Base-by-base conservation (phyloP, 2,888 invertebrate genomes). In the Horisme vitalbata region DNA sequence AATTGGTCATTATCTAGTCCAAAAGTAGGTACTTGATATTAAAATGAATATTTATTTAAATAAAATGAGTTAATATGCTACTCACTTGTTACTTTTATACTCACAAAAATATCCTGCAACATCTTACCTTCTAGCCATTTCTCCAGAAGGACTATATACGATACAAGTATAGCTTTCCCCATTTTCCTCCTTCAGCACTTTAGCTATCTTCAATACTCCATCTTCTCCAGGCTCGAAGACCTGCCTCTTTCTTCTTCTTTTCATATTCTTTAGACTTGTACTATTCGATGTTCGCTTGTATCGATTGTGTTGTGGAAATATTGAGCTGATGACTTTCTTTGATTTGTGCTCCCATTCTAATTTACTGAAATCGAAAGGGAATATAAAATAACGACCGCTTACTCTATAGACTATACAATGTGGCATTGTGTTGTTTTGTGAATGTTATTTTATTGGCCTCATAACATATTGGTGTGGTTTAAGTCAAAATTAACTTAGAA, bases 161-260 rank as follows among this genome's bases (percentile, higher is more conserved):
- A 93, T 92, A 81, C 96, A 96, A n/a, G 94, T 95, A 75, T 95
- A 96, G 39, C 91, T 91, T 37, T 95, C 96, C 23, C 94, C 94
- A 75, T 95, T 95, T 39, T 93, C 91, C 32, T 84, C 84, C 31
- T 93, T 92, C 53, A 91, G 83, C 10, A 93, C 83, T 61, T 88
- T 90, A 41, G 90, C 90, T 71, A 94, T 91, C 58, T 89, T 90
- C 52, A 94, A 68, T 24, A 92, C 87, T 1, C 93, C 93, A 31
- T 92, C 85, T 62, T 86, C 85, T 21, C 72, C 79, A 0, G 77
- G 68, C 27, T 83, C 82, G 38, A 77, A 78, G 0, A 85, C 55
- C 39, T 87, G 82, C 45, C 86, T 63, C 74, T 79, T 77, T 20
- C 82, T 69, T 65, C 66, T 77, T 52, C 66, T 75, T 45, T 61